Evolutionary conservation across 2,888 invertebrate species (phyloP).

Genomic region (Villa cingulata): DNA sequence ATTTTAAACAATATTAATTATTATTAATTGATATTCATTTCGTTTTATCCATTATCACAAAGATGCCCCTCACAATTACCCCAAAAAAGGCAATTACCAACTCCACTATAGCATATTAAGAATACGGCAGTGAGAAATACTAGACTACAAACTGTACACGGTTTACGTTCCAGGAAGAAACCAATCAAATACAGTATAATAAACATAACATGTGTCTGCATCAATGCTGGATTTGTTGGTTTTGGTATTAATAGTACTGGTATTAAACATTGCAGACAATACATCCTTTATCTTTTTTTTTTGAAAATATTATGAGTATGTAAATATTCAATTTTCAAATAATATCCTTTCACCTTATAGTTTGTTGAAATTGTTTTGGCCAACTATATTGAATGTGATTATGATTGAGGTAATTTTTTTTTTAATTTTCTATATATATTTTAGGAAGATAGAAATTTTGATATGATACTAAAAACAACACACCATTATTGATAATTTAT

Average conservation of each 20-base stretch:
- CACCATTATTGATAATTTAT: no score
- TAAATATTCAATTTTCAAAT: no score
- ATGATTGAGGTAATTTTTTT: no score
- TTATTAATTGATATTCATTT: no score
- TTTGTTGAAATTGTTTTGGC: no score
- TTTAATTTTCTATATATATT: no score
- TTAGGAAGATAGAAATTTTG: no score
- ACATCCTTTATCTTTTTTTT: conserved; percentile 44
- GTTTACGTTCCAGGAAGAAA: conserved; percentile 92
- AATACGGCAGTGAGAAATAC: conserved; percentile 88
- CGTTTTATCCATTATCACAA: conserved; percentile 40
- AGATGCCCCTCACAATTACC: conserved; percentile 60
- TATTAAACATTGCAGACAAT: conserved; percentile 94
- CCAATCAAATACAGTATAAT: conserved; percentile 92
- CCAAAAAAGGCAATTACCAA: conserved; percentile 92
- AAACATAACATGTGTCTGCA: conserved; percentile 95
- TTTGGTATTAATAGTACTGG: conserved; percentile 95
- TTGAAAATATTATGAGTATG: no score
- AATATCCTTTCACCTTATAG: no score
- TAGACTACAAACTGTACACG: conserved; percentile 92
- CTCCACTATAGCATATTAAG: conserved; percentile 90
- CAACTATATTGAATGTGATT: no score
- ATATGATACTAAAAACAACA: no score
- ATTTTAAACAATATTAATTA: no score
- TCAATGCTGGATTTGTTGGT: conserved; percentile 88